Conservation (phyloP, 2,113 vertebrate genomes). For the Lepus timidus region DNA sequence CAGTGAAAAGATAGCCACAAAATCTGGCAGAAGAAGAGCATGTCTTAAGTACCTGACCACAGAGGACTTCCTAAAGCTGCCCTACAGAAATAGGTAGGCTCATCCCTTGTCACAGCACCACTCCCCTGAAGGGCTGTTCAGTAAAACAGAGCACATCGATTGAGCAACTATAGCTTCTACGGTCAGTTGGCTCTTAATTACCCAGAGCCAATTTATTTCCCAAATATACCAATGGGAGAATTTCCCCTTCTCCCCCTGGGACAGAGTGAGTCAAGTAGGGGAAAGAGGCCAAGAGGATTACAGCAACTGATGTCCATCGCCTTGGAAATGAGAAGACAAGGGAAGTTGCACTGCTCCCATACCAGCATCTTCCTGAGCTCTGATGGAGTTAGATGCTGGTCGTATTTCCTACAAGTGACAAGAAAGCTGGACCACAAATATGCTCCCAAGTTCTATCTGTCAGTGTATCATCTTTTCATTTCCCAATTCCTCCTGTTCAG, state of each 20-base stretch:
- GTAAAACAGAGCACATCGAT: background rate
- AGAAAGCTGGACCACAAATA: conserved; percentile 16
- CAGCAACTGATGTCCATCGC: background rate
- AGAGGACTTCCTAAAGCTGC: background rate
- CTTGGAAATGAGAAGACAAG: background rate
- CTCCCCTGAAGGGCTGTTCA: background rate
- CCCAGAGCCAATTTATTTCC: background rate
- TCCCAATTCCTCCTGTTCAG: background rate
- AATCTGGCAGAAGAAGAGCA: background rate
- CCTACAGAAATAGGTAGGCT: too few species aligned
- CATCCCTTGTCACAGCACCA: too few species aligned
- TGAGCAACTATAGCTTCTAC: background rate
- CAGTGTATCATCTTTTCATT: background rate
- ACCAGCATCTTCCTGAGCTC: background rate
- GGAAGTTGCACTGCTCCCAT: background rate
- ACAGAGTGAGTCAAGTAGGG: background rate
- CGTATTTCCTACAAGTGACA: background rate
- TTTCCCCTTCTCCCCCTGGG: background rate
- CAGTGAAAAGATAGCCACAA: background rate
- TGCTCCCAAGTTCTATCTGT: background rate
- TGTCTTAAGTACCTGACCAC: background rate
- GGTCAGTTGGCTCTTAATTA: background rate
- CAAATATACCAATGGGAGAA: background rate
- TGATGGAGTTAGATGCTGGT: background rate
- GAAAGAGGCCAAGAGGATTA: background rate